Conservation (phyloP, 37 sponge, comb jelly and placozoan species). For the Beroe ovata region DNA sequence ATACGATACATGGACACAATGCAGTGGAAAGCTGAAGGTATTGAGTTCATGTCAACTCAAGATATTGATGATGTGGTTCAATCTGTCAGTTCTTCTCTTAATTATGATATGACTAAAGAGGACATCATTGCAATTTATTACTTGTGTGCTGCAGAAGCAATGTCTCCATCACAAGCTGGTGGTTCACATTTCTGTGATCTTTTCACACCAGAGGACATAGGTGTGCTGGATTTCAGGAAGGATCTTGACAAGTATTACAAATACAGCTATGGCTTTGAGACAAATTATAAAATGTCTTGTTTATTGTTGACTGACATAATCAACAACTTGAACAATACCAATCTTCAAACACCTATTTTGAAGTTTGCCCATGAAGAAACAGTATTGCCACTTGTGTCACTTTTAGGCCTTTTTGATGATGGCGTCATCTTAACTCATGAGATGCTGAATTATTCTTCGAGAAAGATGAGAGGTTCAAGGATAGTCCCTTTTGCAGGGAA, state of each 20-base stretch:
- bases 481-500: conserved; percentile 44
- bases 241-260: conserved; percentile 59
- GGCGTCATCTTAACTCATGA: conserved; percentile 1
- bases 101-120: background rate
- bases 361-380: conserved; percentile 66
- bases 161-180: conserved; percentile 15
- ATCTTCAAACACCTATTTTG: background rate
- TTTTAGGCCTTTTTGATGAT: conserved; percentile 24
- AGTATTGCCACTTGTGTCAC: conserved; percentile 4
- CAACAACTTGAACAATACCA: background rate
- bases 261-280: conserved; percentile 21
- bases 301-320: conserved; percentile 4
- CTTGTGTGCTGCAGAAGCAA: conserved; percentile 49
- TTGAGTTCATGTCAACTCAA: background rate
- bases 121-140: conserved; percentile 8
- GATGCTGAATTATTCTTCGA: background rate
- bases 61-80: background rate
- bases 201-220: background rate
- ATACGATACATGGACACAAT: background rate
- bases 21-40: conserved; percentile 16
- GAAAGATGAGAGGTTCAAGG: background rate
- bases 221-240: conserved; percentile 19
- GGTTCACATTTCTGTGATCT: conserved; percentile 23
- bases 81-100: background rate
- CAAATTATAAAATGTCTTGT: conserved; percentile 46